These are phyloP conservation scores for Acrossocheilus fasciatus DNA, from an alignment of 2,797 vertebrate genomes.

Conservation along the genomic window DNA sequence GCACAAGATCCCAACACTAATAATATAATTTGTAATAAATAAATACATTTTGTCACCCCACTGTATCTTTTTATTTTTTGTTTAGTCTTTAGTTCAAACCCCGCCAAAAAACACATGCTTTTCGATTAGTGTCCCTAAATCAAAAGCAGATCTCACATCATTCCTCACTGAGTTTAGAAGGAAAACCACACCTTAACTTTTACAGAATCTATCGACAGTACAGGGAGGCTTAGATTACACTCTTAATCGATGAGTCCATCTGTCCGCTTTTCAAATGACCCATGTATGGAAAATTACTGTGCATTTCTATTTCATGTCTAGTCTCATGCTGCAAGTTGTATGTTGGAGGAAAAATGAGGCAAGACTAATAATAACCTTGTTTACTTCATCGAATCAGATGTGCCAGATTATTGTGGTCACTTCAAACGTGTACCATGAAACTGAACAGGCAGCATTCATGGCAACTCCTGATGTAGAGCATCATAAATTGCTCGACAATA, in stretches of 20 bases:
- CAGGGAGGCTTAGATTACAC: background rate
- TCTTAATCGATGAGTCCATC: conserved; percentile 1
- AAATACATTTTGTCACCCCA: background rate
- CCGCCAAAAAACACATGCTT: background rate
- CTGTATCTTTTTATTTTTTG: background rate
- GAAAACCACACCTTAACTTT: conserved; percentile 7
- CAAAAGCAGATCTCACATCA: conserved; percentile 1
- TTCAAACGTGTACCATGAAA: conserved; percentile 13
- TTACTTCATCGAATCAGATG: background rate
- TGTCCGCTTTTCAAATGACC: background rate
- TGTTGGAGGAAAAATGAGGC: background rate
- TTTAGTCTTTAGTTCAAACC: background rate
- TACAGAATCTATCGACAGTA: background rate
- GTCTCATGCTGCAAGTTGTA: background rate
- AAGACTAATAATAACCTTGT: conserved; percentile 15
- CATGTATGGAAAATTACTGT: background rate
- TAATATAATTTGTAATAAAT: background rate
- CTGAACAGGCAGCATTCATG: conserved; percentile 6
- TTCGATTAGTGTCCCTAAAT: background rate
- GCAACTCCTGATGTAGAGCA: background rate
- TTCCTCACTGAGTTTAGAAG: background rate
- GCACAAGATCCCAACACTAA: background rate
- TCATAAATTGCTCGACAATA: background rate
- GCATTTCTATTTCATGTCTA: background rate
- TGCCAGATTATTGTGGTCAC: conserved; percentile 13